Conservation (phyloP, 1,140 invertebrate species). For the Eubasilissa regina region DNA sequence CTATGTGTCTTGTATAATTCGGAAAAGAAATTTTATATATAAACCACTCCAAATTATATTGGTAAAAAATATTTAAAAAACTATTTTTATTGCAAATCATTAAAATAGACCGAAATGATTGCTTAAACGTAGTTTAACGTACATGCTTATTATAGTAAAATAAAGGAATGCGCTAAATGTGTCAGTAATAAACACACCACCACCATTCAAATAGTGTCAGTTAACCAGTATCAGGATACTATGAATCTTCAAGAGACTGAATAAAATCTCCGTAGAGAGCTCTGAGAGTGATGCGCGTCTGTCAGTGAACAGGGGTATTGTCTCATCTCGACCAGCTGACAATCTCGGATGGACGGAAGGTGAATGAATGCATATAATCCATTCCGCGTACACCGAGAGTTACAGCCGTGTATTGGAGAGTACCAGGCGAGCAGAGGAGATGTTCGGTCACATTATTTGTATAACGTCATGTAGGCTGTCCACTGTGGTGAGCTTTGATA, state of each 20-base stretch:
- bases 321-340: conserved; percentile 54
- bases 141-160: neutral
- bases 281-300: conserved; percentile 53
- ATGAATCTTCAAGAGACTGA: conserved; percentile 37
- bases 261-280: conserved; percentile 14
- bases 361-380: conserved; percentile 56
- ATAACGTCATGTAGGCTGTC: conserved; percentile 59
- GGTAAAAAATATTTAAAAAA: no score
- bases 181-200: conserved; percentile 41
- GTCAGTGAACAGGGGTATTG: conserved; percentile 57
- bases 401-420: neutral
- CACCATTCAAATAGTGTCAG: conserved; percentile 38
- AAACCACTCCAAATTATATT: no score
- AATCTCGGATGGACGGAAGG: conserved; percentile 45
- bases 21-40: no score
- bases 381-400: conserved; percentile 20
- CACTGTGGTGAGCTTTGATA: conserved; percentile 18
- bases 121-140: no score
- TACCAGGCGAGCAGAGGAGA: conserved; percentile 48
- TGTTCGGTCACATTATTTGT: conserved; percentile 58
- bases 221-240: conserved; percentile 46
- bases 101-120: no score
- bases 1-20: no score
- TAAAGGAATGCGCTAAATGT: neutral
- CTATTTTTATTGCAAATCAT: no score